A percentile compares a stretch with the other conserved stretches of the same genome.
These are phyloP conservation scores for Macaca fascicularis DNA, from an alignment of 2,113 vertebrate genomes.

Conservation along the genomic window T2T-MFA8v1.1 NC_088391.1:9884001-9884500, in stretches of 20 bases:
- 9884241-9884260: not conserved
- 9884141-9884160: not conserved
- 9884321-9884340: no score
- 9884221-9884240: not conserved
- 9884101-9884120: not conserved
- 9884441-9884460: not conserved
- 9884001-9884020: not conserved
- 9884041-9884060: not conserved
- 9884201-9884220: not conserved
- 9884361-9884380: not conserved
- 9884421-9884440: not conserved
- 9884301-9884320: no score
- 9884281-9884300: not conserved
- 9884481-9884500: not conserved
- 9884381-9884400: not conserved
- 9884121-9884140: not conserved
- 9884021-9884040: not conserved
- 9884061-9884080: not conserved
- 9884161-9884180: not conserved
- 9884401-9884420: not conserved
- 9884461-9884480: not conserved
- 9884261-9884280: not conserved
- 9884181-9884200: not conserved
- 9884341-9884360: not conserved
- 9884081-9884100: not conserved